Evolutionary conservation across 2,797 vertebrate species (phyloP), one percentile per base, ranked within the genome.

Genomic region (Gymnothorax reevesii): DNA sequence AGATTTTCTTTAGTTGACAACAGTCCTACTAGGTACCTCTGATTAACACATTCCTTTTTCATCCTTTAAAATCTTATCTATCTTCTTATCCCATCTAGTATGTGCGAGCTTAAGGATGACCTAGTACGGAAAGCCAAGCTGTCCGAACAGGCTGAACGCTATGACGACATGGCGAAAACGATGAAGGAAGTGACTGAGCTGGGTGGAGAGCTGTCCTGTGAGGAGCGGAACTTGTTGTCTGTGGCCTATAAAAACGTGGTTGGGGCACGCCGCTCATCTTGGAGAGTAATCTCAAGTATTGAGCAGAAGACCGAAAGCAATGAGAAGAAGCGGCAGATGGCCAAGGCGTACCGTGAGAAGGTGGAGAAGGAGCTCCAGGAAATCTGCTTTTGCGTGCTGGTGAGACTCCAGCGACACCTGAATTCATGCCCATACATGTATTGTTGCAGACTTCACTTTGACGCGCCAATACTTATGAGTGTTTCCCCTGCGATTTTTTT

Each of bases 241-340:
- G 98, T 99, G n/a, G 98, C 98, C 91, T 99, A 99, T 94, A 99
- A 99, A 95, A 99, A 99, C 0, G 98, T 99, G 91, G 98, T 99
- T 0, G 98, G 98, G 4, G 98, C 98, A 52, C 98, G 98, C 9
- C 98, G 98, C 52, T 99, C 98, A 0, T 99, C 98, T 92, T 99
- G 98, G 98, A 97, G 98, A 0, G 98, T 99, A 71, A 98, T 99
- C 95, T 99, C 98, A 92, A 99, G 98, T 96, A 99, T 99, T 0
- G 98, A 99, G 93, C 97, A 99, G 94, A 99, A 99, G 93, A 98
- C 97, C 0, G 98, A 99, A 92, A 96, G 97, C 87, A 98, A 97
- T 7, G 98, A 99, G 93, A 99, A 98, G 95, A 99, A 99, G 93
- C 97, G 98, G 94, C 96, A 97, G 95, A 98, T 99, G 98, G 96